Evolutionary conservation across 2,797 vertebrate species (phyloP), one percentile per base, ranked within the genome.

Genomic region (Neopelma chrysocephalum): DNA sequence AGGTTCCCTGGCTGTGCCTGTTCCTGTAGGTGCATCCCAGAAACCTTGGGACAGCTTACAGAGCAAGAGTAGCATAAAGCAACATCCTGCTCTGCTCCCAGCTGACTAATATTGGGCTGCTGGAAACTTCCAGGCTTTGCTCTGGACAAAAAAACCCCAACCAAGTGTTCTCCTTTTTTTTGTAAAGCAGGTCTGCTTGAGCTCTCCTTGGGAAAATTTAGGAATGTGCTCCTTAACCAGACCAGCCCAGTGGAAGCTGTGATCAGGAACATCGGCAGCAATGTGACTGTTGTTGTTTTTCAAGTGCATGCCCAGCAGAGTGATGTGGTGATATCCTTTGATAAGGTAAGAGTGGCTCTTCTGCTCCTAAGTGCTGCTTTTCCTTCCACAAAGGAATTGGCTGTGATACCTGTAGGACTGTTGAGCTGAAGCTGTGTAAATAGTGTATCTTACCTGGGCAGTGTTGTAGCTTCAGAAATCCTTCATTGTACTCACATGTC

Each of bases 251-350:
- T 98, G 78, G 98, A 98, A 97, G 99, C 98, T 6, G 82, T 98
- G 51, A 97, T 99, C 93, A 98, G 97, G 91, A 96, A 98, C 69
- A 98, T 99, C 90, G 98, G 98, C 15, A 70, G 94, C 31, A 98
- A 98, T 1, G 98, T 98, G 12, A 97, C 99, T 17, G 98, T 98
- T 68, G 40, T 99, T 95, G 97, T 98, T 17, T 98, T 99, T 96
- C 99, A 99, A 98, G 98, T 99, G 92, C 99, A 99, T 96, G 98
- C 98, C 6, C 99, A 98, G 94, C 97, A 97, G 68, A 97, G 36
- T 62, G 98, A 99, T 72, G 97, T 98, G 87, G 99, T 99, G 1
- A 93, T 99, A 56, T 99, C 99, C 45, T 98, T 98, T 96, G 97
- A 95, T 84, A 98, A 97, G 98, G 99, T 56, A 56, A 78, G 53